These are phyloP conservation scores for Triplophysa dalaica DNA, from an alignment of 2,113 vertebrate species.

Conservation along the genomic window DNA sequence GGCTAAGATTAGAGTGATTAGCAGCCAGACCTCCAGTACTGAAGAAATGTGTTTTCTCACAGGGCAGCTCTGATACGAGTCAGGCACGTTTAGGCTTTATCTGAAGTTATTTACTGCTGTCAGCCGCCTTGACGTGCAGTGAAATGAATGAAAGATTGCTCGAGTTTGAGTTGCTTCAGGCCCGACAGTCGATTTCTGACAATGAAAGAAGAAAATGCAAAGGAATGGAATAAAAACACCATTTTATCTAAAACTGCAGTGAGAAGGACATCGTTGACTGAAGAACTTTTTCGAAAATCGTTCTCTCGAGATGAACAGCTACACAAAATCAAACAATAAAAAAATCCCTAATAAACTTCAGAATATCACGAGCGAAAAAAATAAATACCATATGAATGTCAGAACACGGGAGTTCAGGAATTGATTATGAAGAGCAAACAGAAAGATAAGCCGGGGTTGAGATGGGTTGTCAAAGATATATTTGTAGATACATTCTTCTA, in stretches of 20 bases:
- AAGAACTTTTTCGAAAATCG: neutral
- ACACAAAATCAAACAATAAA: neutral
- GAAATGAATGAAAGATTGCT: constrained; percentile 26
- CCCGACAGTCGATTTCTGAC: constrained; percentile 28
- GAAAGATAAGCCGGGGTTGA: neutral
- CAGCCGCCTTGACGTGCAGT: constrained; percentile 16
- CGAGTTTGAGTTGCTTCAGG: constrained; percentile 12
- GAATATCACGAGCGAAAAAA: neutral
- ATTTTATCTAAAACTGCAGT: neutral
- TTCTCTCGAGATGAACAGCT: neutral
- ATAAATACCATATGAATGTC: constrained; percentile 44
- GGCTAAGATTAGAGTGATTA: neutral
- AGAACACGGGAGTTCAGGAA: constrained; percentile 38
- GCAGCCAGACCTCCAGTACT: constrained; percentile 1
- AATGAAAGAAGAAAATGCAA: neutral
- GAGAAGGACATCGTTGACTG: neutral
- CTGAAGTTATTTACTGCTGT: constrained; percentile 25
- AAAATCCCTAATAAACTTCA: neutral
- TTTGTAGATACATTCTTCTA: neutral
- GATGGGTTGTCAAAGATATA: neutral
- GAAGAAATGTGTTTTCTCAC: neutral
- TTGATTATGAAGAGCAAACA: constrained; percentile 21
- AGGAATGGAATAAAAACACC: neutral
- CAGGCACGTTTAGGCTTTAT: neutral
- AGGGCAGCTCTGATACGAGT: neutral